Evolutionary conservation across 1,140 invertebrate genomes (phyloP).

Genomic region (Drosophila orena): DNA sequence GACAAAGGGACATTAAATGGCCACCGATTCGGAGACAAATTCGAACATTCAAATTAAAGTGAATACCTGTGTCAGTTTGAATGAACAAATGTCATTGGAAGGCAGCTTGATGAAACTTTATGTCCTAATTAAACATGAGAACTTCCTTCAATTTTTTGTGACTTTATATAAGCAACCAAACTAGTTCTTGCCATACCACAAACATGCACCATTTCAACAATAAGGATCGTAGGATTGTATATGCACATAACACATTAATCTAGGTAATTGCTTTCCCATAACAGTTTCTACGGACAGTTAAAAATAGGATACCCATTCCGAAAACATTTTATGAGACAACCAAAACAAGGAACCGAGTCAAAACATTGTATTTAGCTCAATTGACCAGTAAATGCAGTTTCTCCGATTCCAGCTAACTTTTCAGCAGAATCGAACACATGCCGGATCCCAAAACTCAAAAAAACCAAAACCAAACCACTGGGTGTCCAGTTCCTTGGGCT

Average conservation of each 20-base stretch:
- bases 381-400: constrained; percentile 30
- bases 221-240: not conserved
- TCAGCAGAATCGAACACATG: constrained; percentile 29
- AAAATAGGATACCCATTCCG: constrained; percentile 8
- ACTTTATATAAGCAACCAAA: not conserved
- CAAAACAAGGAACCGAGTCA: constrained; percentile 6
- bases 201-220: not conserved
- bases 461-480: constrained; percentile 13
- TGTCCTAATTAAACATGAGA: not conserved
- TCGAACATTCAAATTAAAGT: constrained; percentile 11
- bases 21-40: constrained; percentile 24
- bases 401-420: constrained; percentile 9
- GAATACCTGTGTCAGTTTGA: constrained; percentile 6
- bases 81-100: not conserved
- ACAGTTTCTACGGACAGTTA: constrained; percentile 20
- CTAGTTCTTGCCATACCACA: not conserved
- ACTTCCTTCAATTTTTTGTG: not conserved
- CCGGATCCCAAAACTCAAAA: not conserved
- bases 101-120: too few species aligned
- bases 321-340: constrained; percentile 21
- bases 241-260: not conserved
- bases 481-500: constrained; percentile 34
- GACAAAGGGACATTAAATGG: constrained; percentile 7
- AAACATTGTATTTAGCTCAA: constrained; percentile 27
- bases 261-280: not conserved